Evolutionary conservation across 2,797 vertebrate species (phyloP), one percentile per base, ranked within the genome.

Genomic region (Microcaecilia unicolor): DNA sequence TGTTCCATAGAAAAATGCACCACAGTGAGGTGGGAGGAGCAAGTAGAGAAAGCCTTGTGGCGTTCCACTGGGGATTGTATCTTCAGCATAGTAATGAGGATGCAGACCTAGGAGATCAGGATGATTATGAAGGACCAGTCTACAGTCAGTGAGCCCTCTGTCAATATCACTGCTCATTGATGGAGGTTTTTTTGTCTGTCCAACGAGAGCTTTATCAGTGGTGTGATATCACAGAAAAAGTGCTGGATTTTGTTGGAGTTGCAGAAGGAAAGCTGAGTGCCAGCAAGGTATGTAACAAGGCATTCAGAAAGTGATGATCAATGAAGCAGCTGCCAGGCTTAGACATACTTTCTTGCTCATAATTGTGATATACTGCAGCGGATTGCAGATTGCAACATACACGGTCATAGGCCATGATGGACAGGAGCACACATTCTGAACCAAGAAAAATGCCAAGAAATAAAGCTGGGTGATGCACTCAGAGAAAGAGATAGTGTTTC

Each of bases 171-270:
- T 27, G 31, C 10, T 48, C 34, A 18, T 52, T 51, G 17, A 44
- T 12, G 15, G 27, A 49, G 31, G 32, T n/a, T n/a, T n/a, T n/a
- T n/a, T n/a, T 55, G 8, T 48, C 39, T 9, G 25, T 21, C n/a
- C 44, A 52, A 13, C n/a, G 32, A 29, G 34, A 62, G 24, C 29
- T 49, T 61, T 33, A 51, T 31, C 23, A 59, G 48, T 3, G 48
- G 34, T 15, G 56, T 2, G 26, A 39, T 46, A 54, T 49, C 47
- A 18, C 31, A 60, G 33, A 22, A 47, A 25, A 60, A 43, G 18
- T 61, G 55, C 22, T 50, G 37, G 30, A 51, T 48, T n/a, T n/a
- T n/a, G 18, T 32, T 8, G 10, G 13, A 19, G 11, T 9, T 7
- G 21, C 37, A 47, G 9, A 47, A 11, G 4, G 37, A 25, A 5